A percentile compares a stretch with the other conserved stretches of the same genome.
Conservation (phyloP, 30 jellyfish, hydroid and myxozoan genomes). For the Aurelia coerulea region DNA sequence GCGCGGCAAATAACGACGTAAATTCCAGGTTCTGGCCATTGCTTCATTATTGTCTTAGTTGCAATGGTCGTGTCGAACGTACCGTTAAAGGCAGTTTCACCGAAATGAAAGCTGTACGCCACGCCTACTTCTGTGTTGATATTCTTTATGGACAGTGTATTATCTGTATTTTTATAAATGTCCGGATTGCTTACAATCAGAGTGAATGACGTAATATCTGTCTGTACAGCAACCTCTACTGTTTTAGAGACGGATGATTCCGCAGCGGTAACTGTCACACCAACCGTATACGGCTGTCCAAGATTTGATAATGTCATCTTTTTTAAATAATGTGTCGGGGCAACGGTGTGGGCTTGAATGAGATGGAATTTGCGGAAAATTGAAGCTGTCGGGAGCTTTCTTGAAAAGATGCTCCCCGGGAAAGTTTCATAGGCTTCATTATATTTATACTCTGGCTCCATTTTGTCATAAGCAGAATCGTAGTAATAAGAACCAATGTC, state of each 20-base stretch:
- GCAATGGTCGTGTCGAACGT: slow-evolving; percentile 18
- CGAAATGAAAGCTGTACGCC: slow-evolving; percentile 34
- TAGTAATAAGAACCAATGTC: slow-evolving; percentile 39
- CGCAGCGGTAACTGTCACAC: slow-evolving; percentile 46
- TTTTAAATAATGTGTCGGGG: slow-evolving; percentile 60
- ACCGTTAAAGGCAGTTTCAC: slow-evolving; percentile 58
- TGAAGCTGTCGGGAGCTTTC: slow-evolving; percentile 26
- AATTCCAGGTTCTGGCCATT: slow-evolving; percentile 39
- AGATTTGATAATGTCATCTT: slow-evolving; percentile 37
- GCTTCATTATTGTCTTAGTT: slow-evolving; percentile 19
- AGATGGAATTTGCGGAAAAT: slow-evolving; percentile 40
- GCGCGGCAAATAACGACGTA: slow-evolving; percentile 67
- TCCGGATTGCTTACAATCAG: slow-evolving; percentile 10
- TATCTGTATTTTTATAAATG: slow-evolving; percentile 10
- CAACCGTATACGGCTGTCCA: slow-evolving; percentile 38
- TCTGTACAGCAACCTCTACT: slow-evolving; percentile 27
- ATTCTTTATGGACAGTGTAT: slow-evolving; percentile 25
- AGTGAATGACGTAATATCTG: slow-evolving; percentile 34
- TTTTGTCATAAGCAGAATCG: slow-evolving; percentile 15
- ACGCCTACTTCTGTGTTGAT: slow-evolving; percentile 68
- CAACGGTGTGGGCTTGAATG: slow-evolving; percentile 43
- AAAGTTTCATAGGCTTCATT: slow-evolving; percentile 20
- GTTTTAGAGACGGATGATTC: slow-evolving; percentile 36
- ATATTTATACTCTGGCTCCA: slow-evolving; percentile 53
- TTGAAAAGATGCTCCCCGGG: slow-evolving; percentile 26